Evolutionary conservation across 2,113 vertebrate genomes (phyloP), one percentile per base, ranked within the genome.

Genomic region (Elanoides forficatus): DNA sequence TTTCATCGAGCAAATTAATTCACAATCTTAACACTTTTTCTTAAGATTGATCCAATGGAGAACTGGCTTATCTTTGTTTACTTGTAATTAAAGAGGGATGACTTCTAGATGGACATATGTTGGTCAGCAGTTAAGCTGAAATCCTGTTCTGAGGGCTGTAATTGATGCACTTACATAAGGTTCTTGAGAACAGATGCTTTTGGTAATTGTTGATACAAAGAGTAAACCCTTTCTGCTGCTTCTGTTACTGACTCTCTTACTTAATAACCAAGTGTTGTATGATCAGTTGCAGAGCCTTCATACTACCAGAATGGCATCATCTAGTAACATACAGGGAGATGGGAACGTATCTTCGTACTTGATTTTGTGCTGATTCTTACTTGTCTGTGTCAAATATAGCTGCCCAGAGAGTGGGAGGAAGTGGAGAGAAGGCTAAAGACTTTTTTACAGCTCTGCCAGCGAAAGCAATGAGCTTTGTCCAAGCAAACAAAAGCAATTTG

Each of bases 21-120:
- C 87, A 43, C 76, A 45, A 22, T 85, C 70, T 36, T 48, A 72
- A 79, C 81, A 55, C 62, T 73, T 95, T 81, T 93, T 79, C 73
- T 52, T 59, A 32, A 18, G n/a, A 40, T 47, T 50, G 76, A 63
- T 91, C 76, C 76, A 84, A 48, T 11, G 55, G 72, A 86, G 53
- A 88, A 59, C 59, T 74, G 91, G 59, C 70, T 92, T 73, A 78
- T 70, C 72, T 83, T 91, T 95, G 76, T 84, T 94, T 91, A 59
- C 84, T 81, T 1, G 18, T 75, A 81, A 81, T 84, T 94, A 80
- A 78, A 81, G 73, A 84, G 65, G 86, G 80, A 34, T 95, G n/a
- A 67, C 89, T 92, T 59, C 13, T 63, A 10, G 32, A 9, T 78
- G 80, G 48, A 91, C 89, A 86, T 81, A 78, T 90, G 90, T 55